Evolutionary conservation across 2,113 vertebrate species (phyloP).

Genomic region (Desmodus rotundus): DNA sequence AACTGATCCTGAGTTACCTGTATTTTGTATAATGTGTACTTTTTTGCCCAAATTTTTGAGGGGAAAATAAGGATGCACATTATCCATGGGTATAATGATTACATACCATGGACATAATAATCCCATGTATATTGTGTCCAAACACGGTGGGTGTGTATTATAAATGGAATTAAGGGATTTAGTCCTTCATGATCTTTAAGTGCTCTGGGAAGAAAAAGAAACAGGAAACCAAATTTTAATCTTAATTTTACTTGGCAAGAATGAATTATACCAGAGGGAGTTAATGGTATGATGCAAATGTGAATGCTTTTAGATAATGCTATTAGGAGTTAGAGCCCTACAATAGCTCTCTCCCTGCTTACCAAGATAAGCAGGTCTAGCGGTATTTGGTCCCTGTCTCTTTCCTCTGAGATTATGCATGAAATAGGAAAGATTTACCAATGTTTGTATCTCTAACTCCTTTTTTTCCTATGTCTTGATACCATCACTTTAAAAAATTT

Average conservation of each 20-base stretch:
- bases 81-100: no score
- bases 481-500: no score
- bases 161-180: background rate
- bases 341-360: background rate
- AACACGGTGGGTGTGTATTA: no score
- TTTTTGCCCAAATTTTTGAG: no score
- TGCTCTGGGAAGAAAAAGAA: background rate
- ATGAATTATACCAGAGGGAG: background rate
- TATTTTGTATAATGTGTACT: no score
- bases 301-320: background rate
- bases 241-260: background rate
- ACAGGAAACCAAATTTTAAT: background rate
- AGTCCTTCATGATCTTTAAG: background rate
- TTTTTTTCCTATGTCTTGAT: no score
- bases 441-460: background rate
- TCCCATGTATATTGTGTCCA: no score
- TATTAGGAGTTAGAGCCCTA: background rate
- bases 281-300: background rate
- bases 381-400: background rate
- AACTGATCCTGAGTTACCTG: background rate
- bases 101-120: no score
- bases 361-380: background rate
- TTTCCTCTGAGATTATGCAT: background rate
- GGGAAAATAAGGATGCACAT: no score
- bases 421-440: background rate